These are phyloP conservation scores for Lithosia quadra DNA, from an alignment of 2,888 invertebrate genomes.

Conservation along the genomic window DNA sequence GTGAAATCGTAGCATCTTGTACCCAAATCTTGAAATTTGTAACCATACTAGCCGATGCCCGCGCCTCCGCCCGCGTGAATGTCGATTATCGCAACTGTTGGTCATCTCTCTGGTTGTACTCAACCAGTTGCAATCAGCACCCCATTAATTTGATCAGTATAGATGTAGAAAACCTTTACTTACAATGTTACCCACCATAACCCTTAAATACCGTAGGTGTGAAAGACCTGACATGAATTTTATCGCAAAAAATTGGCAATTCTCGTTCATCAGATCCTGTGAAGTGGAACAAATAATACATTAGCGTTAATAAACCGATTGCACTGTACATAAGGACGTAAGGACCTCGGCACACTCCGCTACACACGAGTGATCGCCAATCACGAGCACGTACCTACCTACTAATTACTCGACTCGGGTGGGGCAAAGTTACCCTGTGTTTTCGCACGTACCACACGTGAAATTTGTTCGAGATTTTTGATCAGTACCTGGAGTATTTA, in stretches of 20 bases:
- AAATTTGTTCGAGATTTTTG: neutral
- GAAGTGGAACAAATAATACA: constrained; percentile 35
- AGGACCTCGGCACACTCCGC: constrained; percentile 56
- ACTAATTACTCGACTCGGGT: constrained; percentile 75
- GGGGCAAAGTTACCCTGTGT: constrained; percentile 66
- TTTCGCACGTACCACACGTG: constrained; percentile 50
- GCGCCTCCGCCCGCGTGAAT: too few relatives aligned
- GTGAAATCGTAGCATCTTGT: neutral
- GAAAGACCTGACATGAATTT: neutral
- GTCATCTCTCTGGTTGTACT: too few relatives aligned
- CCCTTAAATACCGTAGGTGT: neutral
- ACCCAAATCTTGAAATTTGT: neutral
- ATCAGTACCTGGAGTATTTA: too few relatives aligned
- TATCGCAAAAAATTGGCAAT: neutral
- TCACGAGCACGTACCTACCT: constrained; percentile 70
- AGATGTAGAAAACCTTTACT: neutral
- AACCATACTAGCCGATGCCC: too few relatives aligned
- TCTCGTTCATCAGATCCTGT: constrained; percentile 7
- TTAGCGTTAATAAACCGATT: constrained; percentile 32
- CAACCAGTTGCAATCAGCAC: too few relatives aligned
- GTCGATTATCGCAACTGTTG: too few relatives aligned
- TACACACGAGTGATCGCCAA: constrained; percentile 77
- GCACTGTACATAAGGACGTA: constrained; percentile 48
- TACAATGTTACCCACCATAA: neutral
- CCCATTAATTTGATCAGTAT: too few relatives aligned